Base-by-base conservation (phyloP, 2,797 vertebrate species). In the Pelochelys cantorii region DNA sequence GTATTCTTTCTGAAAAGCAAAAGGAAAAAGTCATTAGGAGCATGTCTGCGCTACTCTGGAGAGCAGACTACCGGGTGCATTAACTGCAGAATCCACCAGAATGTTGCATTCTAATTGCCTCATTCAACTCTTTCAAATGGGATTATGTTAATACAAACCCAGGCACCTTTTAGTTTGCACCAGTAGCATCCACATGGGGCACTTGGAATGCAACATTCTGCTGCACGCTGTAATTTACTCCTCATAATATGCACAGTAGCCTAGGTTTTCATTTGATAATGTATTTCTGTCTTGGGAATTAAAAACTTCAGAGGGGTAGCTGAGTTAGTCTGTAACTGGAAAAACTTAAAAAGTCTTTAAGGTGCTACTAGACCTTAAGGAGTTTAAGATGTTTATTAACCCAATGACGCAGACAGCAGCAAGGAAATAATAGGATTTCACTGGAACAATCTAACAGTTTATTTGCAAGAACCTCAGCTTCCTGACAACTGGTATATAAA, bases 1-100 rank as follows among this genome's bases (percentile, higher is more conserved):
- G 97, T 95, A 31, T 94, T 98, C 71, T 97, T 97, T 93, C 95
- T 98, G 85, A 65, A 97, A 97, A 88, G 87, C 23, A 96, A 85
- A 84, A 68, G 15, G 3, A 90, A 31, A 62, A 29, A 71, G 68
- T 71, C 34, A 71, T 20, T 34, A 37, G 68, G 34, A 20, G 9
- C 68, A 71, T 22, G 65, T 22, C 65, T 71, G 22, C n/a, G 23
- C 8, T 37, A 34, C 8, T 20, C 10, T 11, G 10, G 5, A 34
- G 15, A 22, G n/a, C 65, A 71, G n/a, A 37, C n/a, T 23, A 71
- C n/a, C 5, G 34, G 68, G 11, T 37, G 20, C 18, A n/a, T 37
- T 71, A 37, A 71, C 8, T 71, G 34, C n/a, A 37, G n/a, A 7
- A 17, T 37, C n/a, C 68, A 71, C 20, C 68, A 71, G 22, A 71